These are phyloP conservation scores for Chrysoperla carnea DNA, from an alignment of 1,140 invertebrate genomes.

Conservation along the genomic window DNA sequence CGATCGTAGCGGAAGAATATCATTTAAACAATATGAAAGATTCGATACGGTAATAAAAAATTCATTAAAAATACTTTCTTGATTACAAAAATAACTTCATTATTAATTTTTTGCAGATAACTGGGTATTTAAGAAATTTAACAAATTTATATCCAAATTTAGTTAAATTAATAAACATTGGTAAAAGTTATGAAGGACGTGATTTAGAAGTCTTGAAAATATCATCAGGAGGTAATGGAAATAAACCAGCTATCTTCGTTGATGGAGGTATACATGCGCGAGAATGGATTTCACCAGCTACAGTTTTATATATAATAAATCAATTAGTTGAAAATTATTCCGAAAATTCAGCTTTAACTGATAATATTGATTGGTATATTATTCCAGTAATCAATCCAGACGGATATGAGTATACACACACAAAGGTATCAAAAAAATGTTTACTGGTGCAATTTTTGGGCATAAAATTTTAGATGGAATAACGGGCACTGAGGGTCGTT, in stretches of 20 bases:
- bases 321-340: constrained; percentile 30
- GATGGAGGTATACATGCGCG: constrained; percentile 46
- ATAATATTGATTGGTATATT: constrained; percentile 44
- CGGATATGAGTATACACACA: constrained; percentile 42
- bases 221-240: constrained; percentile 27
- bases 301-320: constrained; percentile 40
- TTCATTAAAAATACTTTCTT: too few relatives aligned
- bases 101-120: constrained; percentile 28
- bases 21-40: too few relatives aligned
- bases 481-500: too few relatives aligned
- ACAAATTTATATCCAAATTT: constrained; percentile 24
- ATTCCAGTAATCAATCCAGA: constrained; percentile 54
- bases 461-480: too few relatives aligned
- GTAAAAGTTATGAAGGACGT: constrained; percentile 36
- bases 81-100: too few relatives aligned
- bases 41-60: too few relatives aligned
- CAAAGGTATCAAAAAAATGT: too few relatives aligned
- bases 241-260: constrained; percentile 41
- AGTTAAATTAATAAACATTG: constrained; percentile 27
- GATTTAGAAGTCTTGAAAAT: constrained; percentile 36
- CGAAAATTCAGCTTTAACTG: constrained; percentile 18
- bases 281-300: constrained; percentile 50
- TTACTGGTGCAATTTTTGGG: too few relatives aligned
- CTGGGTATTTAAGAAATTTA: constrained; percentile 22
- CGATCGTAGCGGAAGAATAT: too few relatives aligned